Base-by-base conservation (phyloP, 2,113 vertebrate genomes). In the Anolis sagrei region DNA sequence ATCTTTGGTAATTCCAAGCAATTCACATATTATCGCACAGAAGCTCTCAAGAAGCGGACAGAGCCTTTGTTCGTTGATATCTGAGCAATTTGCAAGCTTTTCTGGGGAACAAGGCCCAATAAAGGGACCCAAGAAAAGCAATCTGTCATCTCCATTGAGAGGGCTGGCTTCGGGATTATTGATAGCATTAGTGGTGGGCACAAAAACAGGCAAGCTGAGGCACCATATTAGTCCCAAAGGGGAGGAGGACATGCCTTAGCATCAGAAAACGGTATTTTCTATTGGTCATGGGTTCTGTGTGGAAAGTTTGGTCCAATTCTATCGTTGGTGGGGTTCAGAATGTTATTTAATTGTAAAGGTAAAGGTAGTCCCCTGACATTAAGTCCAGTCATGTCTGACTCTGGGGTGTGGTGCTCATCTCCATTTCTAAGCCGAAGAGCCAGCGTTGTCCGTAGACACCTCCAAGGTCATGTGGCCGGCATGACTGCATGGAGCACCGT, bases 51-150 rank as follows among this genome's bases (percentile, higher is more conserved):
- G 66, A 88, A 97, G 96, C 96, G 96, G 97, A 97, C 93, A 92
- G 95, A 5, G 87, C 94, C 97, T 98, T 98, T 98, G 98, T 98
- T 95, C 95, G 73, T 89, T 86, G 78, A 97, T 97, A 98, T 98
- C 97, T 97, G 96, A 98, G 97, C 97, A 98, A 98, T 98, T 98
- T 98, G 97, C 97, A 97, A 96, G 95, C 96, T 97, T 96, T 93
- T 94, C 96, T 95, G 92, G 96, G 81, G 94, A 97, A 96, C 95
- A 94, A 91, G 87, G 92, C 94, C 92, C 94, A 95, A 98, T 97
- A 97, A 97, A 98, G 97, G 95, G 92, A 95, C 94, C 95, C 96
- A 93, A 96, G 97, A 97, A 96, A 96, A 94, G 95, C 89, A 95
- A 94, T 96, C 97, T 96, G 94, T 98, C 97, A 97, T 90, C 97